A percentile compares a stretch with the other conserved stretches of the same genome.
Conservation (phyloP, 2,113 vertebrate species). For the Oryctolagus cuniculus region DNA sequence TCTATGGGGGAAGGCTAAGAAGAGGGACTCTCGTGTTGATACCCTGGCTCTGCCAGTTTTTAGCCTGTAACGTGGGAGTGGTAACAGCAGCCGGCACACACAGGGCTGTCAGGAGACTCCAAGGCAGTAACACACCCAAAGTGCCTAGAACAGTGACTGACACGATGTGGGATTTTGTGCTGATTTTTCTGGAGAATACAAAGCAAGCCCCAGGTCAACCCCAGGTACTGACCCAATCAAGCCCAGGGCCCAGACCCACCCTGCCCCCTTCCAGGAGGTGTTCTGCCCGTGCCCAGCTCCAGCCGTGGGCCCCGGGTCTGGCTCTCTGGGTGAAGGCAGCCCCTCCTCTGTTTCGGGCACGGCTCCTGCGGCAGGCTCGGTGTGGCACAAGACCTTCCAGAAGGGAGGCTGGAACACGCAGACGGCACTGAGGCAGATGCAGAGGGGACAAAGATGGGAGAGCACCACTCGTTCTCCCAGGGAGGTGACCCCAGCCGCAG, state of each 20-base stretch:
- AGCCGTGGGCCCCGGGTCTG: neutral
- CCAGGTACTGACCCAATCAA: neutral
- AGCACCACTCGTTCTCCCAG: neutral
- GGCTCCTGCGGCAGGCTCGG: neutral
- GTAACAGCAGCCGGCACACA: neutral
- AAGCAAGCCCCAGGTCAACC: neutral
- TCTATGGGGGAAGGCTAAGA: neutral
- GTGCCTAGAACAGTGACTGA: neutral
- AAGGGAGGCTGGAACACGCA: neutral
- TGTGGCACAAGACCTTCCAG: neutral
- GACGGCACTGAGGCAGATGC: neutral
- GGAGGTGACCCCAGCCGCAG: neutral
- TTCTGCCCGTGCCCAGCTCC: neutral
- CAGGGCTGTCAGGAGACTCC: neutral
- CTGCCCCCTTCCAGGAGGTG: neutral
- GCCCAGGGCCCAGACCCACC: neutral
- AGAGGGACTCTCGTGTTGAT: neutral
- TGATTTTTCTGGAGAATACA: neutral
- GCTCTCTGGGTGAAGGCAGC: neutral
- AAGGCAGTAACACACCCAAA: neutral
- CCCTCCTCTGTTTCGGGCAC: neutral
- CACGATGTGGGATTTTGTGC: neutral
- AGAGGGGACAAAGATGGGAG: neutral
- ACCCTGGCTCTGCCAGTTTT: neutral
- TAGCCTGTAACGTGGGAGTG: neutral